Conservation (phyloP, 2,113 vertebrate species). For the Peromyscus leucopus region DNA sequence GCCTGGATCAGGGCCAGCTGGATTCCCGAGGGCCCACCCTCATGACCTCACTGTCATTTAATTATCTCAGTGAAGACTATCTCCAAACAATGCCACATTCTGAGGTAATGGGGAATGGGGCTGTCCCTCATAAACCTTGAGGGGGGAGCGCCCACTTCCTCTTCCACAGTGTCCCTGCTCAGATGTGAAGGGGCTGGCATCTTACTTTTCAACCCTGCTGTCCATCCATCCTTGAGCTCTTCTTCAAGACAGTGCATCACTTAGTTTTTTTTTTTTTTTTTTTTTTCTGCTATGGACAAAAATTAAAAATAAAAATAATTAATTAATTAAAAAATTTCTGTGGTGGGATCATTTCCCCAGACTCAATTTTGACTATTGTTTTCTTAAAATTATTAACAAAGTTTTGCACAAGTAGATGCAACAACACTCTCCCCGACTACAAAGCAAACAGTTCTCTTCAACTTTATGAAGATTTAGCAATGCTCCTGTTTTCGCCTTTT, state of each 20-base stretch:
- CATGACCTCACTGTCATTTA: slow-evolving; percentile 44
- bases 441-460: slow-evolving; percentile 54
- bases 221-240: slow-evolving; percentile 28
- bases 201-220: not conserved
- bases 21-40: not conserved
- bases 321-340: not conserved
- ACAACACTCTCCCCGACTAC: slow-evolving; percentile 42
- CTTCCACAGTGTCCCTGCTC: not conserved
- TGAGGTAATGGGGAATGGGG: not conserved
- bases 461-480: slow-evolving; percentile 72
- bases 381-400: slow-evolving; percentile 60
- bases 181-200: not conserved
- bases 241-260: not conserved
- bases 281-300: not conserved
- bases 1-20: not conserved
- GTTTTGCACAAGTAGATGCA: slow-evolving; percentile 58
- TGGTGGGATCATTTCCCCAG: slow-evolving; percentile 47
- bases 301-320: not conserved
- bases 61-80: slow-evolving; percentile 1
- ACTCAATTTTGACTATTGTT: slow-evolving; percentile 64
- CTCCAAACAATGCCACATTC: slow-evolving; percentile 2
- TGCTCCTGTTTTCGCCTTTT: not conserved
- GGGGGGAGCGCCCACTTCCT: not conserved
- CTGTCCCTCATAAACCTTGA: not conserved
- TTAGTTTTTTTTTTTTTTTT: slow-evolving; percentile 45